Evolutionary conservation across 2,888 invertebrate genomes (phyloP), one percentile per base, ranked within the genome.

Genomic region (Drosophila paranaensis): DNA sequence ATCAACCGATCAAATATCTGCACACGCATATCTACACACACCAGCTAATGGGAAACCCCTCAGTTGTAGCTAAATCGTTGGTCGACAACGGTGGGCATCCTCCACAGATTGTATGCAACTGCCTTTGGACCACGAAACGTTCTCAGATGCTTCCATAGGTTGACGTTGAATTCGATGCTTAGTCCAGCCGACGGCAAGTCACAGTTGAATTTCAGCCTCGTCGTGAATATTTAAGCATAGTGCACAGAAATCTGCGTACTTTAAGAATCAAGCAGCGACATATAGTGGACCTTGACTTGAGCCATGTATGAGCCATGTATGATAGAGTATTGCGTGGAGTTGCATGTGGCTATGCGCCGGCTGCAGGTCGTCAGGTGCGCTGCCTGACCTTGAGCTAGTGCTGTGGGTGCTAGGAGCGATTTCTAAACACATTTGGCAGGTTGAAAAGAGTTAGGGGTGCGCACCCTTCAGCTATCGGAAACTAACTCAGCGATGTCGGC

Each of bases 371-470:
- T 74, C 63, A 69, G 74, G 63, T 71, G 60, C 40, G 30, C 2
- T 54, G n/a, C 5, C 40, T 82, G 77, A 81, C 91, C 91, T 90
- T 90, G 89, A 79, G 69, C 50, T 40, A 10, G 64, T 43, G 25
- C 8, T 13, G 14, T n/a, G 37, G 46, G 43, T 39, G 43, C 45
- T 56, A 51, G 50, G 56, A 40, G 50, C 62, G 79, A 62, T 88
- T 88, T 82, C 90, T 82, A 86, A 79, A 64, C 46, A 45, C 74
- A 80, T 88, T 88, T 68, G 6, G 53, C 37, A 30, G 27, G 13
- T 16, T 60, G 63, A 63, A 82, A 88, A 89, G 90, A 89, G 87
- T 88, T 90, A 50, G 73, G 73, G 46, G 69, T 61, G 71, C 60
- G 55, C 53, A 20, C 35, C 50, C 43, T 25, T 42, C 30, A 11